phyloP scores from a whole-genome alignment of 2,888 invertebrate genomes.

The Melangyna quadrimaculata region DNA sequence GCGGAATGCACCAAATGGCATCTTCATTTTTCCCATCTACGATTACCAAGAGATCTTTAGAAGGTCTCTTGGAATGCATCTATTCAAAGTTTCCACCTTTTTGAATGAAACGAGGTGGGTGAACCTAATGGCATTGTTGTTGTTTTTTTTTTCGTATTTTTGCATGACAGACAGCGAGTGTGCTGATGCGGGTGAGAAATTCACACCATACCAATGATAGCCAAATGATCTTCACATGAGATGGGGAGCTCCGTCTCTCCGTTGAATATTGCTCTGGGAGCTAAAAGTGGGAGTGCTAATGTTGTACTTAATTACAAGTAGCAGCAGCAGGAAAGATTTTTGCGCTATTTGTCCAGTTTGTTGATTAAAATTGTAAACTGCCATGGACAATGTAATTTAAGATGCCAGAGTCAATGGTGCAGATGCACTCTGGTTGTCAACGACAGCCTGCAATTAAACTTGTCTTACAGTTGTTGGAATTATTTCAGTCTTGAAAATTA shows the following conservation, averaged over 20 bases:
- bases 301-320: conserved; percentile 58
- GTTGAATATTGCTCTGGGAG: not conserved
- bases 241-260: not conserved
- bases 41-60: not conserved
- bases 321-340: conserved; percentile 53
- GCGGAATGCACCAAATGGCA: conserved; percentile 63
- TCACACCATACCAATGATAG: conserved; percentile 58
- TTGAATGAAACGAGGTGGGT: conserved; percentile 48
- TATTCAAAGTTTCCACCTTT: conserved; percentile 6
- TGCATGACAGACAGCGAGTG: not conserved
- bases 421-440: conserved; percentile 38
- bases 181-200: conserved; percentile 62
- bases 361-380: conserved; percentile 62
- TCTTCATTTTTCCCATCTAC: conserved; percentile 54
- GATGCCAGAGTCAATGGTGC: conserved; percentile 55
- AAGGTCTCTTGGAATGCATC: not conserved
- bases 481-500: conserved; percentile 18
- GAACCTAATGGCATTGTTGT: conserved; percentile 66
- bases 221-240: conserved; percentile 33
- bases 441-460: conserved; percentile 49
- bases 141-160: not conserved
- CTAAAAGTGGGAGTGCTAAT: conserved; percentile 45
- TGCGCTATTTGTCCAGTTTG: conserved; percentile 70
- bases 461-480: conserved; percentile 51
- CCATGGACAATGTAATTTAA: conserved; percentile 49